Percentiles rank a stretch among this genome's conserved stretches.
phyloP scores from a whole-genome alignment of 2,888 invertebrate genomes.

The Pollenia amentaria region DNA sequence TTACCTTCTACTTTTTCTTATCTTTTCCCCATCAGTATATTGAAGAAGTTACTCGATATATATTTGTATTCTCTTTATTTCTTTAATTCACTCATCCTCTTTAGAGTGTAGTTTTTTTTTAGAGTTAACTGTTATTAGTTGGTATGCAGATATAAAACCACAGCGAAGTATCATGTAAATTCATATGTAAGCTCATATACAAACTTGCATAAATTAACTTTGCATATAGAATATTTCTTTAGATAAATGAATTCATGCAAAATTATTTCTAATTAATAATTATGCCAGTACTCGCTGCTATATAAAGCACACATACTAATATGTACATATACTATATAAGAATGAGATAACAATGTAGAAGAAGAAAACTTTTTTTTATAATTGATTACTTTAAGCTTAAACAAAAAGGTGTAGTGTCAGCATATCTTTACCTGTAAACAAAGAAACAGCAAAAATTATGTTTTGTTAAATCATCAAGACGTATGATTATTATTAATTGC shows the following conservation, averaged over 20 bases:
- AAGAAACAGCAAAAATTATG: neutral
- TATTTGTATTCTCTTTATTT: too few relatives aligned
- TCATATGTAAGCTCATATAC: neutral
- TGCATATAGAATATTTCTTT: constrained; percentile 42
- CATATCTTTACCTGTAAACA: constrained; percentile 24
- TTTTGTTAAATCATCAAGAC: constrained; percentile 27
- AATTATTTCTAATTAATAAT: constrained; percentile 18
- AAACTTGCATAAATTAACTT: constrained; percentile 35
- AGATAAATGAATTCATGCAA: constrained; percentile 30
- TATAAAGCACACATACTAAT: neutral
- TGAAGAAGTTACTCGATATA: too few relatives aligned
- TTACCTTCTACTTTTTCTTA: too few relatives aligned
- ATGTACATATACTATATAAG: too few relatives aligned
- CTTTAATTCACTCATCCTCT: too few relatives aligned
- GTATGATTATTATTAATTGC: constrained; percentile 58
- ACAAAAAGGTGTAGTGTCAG: constrained; percentile 29
- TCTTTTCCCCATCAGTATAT: too few relatives aligned
- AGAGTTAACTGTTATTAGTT: neutral
- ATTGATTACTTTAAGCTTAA: constrained; percentile 53
- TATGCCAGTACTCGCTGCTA: neutral
- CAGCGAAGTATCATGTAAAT: neutral
- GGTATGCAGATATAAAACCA: neutral
- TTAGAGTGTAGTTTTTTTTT: too few relatives aligned
- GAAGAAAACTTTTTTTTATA: constrained; percentile 22
- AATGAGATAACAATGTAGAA: too few relatives aligned